A percentile compares a stretch with the other conserved stretches of the same genome.
These are phyloP conservation scores for Siphonodentalium dalli DNA, from an alignment of 2,888 invertebrate species.

Conservation along the genomic window DNA sequence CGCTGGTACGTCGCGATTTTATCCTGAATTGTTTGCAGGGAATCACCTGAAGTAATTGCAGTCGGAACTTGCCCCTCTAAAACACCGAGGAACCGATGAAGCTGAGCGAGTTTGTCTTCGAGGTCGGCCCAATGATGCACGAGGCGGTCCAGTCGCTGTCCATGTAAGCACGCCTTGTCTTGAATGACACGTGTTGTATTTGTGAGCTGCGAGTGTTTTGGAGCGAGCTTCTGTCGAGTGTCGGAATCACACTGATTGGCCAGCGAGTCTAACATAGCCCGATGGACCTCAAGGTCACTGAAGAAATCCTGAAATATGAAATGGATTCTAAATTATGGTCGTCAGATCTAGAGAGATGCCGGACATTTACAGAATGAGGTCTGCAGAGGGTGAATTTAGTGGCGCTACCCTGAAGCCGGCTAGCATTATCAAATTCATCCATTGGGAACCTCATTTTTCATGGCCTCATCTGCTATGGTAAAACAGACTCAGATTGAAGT, in stretches of 20 bases:
- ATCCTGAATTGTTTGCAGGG: constrained; percentile 44
- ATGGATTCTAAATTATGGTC: too few species aligned
- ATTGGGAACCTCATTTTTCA: too few species aligned
- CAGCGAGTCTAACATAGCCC: constrained; percentile 56
- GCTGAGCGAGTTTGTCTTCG: constrained; percentile 38
- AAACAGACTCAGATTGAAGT: too few species aligned
- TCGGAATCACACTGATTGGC: constrained; percentile 49
- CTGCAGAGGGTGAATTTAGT: too few species aligned
- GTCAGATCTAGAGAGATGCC: background rate
- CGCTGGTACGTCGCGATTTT: constrained; percentile 46
- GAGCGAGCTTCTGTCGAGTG: constrained; percentile 40
- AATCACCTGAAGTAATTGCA: constrained; percentile 42
- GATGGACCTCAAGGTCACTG: constrained; percentile 57
- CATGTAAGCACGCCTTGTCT: constrained; percentile 54
- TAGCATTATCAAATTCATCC: too few species aligned
- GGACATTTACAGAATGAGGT: too few species aligned
- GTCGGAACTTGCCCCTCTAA: constrained; percentile 40
- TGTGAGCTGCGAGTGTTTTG: constrained; percentile 41
- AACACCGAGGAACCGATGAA: constrained; percentile 35
- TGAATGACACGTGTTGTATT: constrained; percentile 53
- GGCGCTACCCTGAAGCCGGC: too few species aligned
- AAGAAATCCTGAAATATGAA: constrained; percentile 55
- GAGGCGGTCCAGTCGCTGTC: constrained; percentile 53
- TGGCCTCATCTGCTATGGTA: too few species aligned
- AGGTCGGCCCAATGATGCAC: constrained; percentile 54